These are phyloP conservation scores for Drosophila watanabei DNA, from an alignment of 1,140 invertebrate species.

Conservation along the genomic window DNA sequence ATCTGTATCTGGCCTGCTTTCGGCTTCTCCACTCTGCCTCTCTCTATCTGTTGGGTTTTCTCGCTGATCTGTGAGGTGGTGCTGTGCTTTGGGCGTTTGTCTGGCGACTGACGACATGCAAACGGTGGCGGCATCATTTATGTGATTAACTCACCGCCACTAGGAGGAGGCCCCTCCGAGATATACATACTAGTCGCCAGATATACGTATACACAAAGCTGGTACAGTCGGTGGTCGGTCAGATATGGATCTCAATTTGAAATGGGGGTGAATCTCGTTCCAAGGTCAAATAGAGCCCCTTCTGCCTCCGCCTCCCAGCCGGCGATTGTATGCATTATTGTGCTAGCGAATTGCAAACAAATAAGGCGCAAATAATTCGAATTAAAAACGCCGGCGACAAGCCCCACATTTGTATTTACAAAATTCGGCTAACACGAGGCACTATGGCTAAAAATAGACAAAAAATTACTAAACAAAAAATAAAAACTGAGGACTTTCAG, in stretches of 20 bases:
- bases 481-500: not conserved
- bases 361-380: conserved; percentile 36
- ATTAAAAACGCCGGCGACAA: conserved; percentile 33
- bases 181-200: conserved; percentile 34
- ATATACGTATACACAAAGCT: conserved; percentile 35
- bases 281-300: conserved; percentile 43
- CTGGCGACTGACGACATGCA: conserved; percentile 68
- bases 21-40: conserved; percentile 7
- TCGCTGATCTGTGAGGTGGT: conserved; percentile 46
- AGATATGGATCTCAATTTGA: conserved; percentile 33
- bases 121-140: conserved; percentile 67
- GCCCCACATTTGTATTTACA: conserved; percentile 17
- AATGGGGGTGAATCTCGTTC: conserved; percentile 23
- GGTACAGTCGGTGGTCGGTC: conserved; percentile 65
- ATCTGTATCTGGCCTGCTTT: conserved; percentile 30
- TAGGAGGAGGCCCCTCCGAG: conserved; percentile 43
- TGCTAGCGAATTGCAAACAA: conserved; percentile 20
- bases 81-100: conserved; percentile 67
- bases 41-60: conserved; percentile 22
- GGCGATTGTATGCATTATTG: not conserved
- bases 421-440: conserved; percentile 2
- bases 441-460: conserved; percentile 23
- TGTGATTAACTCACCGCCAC: conserved; percentile 68
- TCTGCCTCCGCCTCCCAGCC: not conserved
- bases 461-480: conserved; percentile 14